Evolutionary conservation across 2,797 vertebrate species (phyloP).

Genomic region (Peromyscus attwateri): DNA sequence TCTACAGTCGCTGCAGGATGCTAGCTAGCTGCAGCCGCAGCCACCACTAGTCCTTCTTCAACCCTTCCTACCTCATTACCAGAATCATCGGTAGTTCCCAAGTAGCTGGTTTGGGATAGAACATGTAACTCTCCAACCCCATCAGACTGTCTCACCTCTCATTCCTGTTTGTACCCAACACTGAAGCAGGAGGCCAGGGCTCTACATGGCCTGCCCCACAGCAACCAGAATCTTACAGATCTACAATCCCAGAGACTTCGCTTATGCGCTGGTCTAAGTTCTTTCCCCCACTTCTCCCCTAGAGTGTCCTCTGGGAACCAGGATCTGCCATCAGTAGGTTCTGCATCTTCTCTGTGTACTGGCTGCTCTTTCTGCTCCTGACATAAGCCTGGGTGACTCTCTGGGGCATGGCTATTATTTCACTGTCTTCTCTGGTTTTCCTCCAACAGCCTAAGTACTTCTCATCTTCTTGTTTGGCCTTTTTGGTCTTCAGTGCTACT

Average conservation of each 20-base stretch:
- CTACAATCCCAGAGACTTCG: neutral
- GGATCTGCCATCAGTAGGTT: neutral
- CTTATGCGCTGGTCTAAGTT: neutral
- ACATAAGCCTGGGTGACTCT: neutral
- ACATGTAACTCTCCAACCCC: no score
- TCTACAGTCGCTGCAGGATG: neutral
- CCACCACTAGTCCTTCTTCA: neutral
- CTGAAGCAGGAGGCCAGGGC: neutral
- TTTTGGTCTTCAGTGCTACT: neutral
- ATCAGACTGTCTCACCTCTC: neutral
- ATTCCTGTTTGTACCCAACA: neutral
- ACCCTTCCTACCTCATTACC: neutral
- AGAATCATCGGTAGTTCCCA: neutral
- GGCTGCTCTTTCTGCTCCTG: neutral
- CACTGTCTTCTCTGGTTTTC: neutral
- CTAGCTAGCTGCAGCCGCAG: neutral
- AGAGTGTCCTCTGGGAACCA: neutral
- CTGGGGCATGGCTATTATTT: neutral
- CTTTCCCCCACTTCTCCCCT: rapidly evolving
- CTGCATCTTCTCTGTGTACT: neutral
- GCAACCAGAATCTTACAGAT: neutral
- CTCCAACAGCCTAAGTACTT: neutral
- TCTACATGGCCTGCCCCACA: neutral
- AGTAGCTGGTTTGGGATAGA: neutral
- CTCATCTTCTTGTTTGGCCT: neutral